Conservation (phyloP, 2,888 invertebrate genomes). For the Cecidostiba fungosa region DNA sequence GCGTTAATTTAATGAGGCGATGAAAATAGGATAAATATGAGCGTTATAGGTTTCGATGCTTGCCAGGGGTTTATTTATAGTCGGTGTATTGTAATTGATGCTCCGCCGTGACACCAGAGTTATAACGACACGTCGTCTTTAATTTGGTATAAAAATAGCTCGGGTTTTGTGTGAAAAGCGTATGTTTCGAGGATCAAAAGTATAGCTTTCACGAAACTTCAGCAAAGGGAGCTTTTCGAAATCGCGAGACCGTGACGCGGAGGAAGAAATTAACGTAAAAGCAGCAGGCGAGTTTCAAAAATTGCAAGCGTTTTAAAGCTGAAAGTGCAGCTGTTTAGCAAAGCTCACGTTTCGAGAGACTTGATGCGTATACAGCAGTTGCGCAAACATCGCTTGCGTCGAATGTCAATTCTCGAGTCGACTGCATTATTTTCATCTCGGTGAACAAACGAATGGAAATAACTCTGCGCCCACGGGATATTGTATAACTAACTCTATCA, state of each 20-base stretch:
- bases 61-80: background rate
- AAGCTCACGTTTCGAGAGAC: background rate
- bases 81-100: background rate
- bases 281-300: background rate
- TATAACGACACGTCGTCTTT: background rate
- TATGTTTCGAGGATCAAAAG: background rate
- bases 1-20: constrained; percentile 26
- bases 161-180: background rate
- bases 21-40: background rate
- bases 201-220: background rate
- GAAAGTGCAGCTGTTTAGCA: too few species aligned
- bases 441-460: background rate
- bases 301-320: background rate
- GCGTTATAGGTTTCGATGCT: background rate
- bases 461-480: background rate
- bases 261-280: background rate
- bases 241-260: background rate
- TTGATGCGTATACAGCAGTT: background rate
- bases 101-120: background rate
- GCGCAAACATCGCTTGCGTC: background rate
- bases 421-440: background rate
- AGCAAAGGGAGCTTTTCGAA: background rate
- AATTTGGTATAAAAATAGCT: background rate
- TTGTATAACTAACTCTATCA: too few species aligned
- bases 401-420: background rate